Conservation (phyloP, 2,888 invertebrate species). For the Emmelina monodactyla region DNA sequence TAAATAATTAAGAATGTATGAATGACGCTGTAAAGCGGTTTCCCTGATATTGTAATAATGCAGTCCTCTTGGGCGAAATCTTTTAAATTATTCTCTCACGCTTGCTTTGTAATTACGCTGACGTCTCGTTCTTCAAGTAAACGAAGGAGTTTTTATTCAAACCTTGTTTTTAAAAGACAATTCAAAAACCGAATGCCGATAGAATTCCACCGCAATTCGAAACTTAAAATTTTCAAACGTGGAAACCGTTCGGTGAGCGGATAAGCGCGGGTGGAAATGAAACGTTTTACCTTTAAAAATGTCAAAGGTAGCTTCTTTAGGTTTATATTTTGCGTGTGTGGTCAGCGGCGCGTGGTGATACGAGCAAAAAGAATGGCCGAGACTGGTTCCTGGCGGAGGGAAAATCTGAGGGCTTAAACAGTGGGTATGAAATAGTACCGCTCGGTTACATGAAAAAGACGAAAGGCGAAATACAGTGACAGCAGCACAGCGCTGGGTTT, state of each 20-base stretch:
- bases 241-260: conserved; percentile 36
- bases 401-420: conserved; percentile 67
- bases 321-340: conserved; percentile 65
- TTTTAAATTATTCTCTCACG: conserved; percentile 58
- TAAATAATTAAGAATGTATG: conserved; percentile 65
- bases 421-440: conserved; percentile 63
- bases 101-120: conserved; percentile 46
- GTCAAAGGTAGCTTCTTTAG: conserved; percentile 61
- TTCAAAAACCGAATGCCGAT: neutral
- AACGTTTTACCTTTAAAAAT: conserved; percentile 57
- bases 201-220: neutral
- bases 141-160: conserved; percentile 7
- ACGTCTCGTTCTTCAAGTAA: conserved; percentile 17
- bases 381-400: conserved; percentile 52
- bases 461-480: conserved; percentile 63
- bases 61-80: conserved; percentile 58
- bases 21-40: conserved; percentile 59
- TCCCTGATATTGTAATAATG: conserved; percentile 61
- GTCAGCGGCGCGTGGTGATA: conserved; percentile 51
- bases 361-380: conserved; percentile 49
- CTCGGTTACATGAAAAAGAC: conserved; percentile 66
- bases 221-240: conserved; percentile 27
- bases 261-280: conserved; percentile 41
- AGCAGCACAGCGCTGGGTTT: conserved; percentile 57
- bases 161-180: too few species aligned